A percentile compares a stretch with the other conserved stretches of the same genome.
Conservation (phyloP, 1,140 invertebrate species). For the Stegodyphus mimosarum region DNA sequence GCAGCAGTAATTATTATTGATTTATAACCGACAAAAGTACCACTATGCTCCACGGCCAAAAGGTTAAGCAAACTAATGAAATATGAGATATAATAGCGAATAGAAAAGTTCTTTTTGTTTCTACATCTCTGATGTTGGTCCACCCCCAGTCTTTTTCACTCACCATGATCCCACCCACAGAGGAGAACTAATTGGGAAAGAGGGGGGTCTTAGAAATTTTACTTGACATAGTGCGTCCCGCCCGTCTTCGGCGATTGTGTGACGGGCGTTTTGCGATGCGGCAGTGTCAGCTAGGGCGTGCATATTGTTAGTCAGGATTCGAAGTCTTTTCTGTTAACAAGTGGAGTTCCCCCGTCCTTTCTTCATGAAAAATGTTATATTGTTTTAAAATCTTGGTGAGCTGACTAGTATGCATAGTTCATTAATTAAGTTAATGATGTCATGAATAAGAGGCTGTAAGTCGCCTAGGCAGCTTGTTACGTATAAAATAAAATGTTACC, state of each 20-base stretch:
- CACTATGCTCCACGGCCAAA: neutral
- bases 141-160: neutral
- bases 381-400: too few relatives aligned
- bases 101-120: neutral
- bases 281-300: too few relatives aligned
- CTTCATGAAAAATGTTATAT: too few relatives aligned
- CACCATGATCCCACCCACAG: neutral
- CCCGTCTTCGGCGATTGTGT: neutral
- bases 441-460: too few relatives aligned
- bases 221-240: neutral
- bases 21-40: neutral
- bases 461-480: too few relatives aligned
- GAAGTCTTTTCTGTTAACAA: too few relatives aligned
- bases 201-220: neutral
- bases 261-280: neutral
- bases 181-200: neutral
- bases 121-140: neutral
- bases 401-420: too few relatives aligned
- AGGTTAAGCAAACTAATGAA: conserved; percentile 2
- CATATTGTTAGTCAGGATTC: too few relatives aligned
- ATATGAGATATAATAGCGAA: neutral
- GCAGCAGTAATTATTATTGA: conserved; percentile 2
- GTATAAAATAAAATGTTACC: too few relatives aligned
- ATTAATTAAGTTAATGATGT: too few relatives aligned
- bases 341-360: too few relatives aligned